Percentiles rank a stretch among this genome's conserved stretches.
phyloP scores from a whole-genome alignment of 2,888 invertebrate species.

The Drepanosiphum platanoidis region DNA sequence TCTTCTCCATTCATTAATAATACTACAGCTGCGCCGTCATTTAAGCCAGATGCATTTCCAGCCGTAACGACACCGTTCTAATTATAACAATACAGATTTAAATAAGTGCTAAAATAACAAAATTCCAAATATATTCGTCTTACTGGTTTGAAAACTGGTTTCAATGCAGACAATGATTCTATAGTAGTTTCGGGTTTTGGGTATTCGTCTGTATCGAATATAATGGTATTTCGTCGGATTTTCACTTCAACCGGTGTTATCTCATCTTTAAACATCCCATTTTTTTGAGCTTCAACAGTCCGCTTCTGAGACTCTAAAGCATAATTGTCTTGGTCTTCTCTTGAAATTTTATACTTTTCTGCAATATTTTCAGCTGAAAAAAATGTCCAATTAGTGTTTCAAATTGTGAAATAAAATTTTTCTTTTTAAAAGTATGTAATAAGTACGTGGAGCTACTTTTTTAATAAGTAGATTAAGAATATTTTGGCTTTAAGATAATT shows the following conservation, averaged over 20 bases:
- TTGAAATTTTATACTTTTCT: slow-evolving; percentile 73
- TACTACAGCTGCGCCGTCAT: slow-evolving; percentile 90
- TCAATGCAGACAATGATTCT: slow-evolving; percentile 73
- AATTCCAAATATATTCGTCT: slow-evolving; percentile 14
- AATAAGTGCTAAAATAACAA: background rate
- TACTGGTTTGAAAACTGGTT: slow-evolving; percentile 75
- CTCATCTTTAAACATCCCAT: slow-evolving; percentile 76
- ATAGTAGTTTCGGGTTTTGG: slow-evolving; percentile 74
- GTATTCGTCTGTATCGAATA: slow-evolving; percentile 76
- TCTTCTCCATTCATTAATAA: slow-evolving; percentile 76
- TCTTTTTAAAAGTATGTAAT: background rate
- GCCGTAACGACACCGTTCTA: slow-evolving; percentile 79
- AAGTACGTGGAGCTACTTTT: no score
- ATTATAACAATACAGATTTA: background rate
- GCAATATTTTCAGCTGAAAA: slow-evolving; percentile 80
- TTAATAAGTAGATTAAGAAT: no score
- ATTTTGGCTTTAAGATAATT: background rate
- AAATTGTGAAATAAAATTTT: no score
- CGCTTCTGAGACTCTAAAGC: slow-evolving; percentile 77
- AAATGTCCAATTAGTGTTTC: background rate
- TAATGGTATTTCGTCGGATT: slow-evolving; percentile 68
- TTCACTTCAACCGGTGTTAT: slow-evolving; percentile 75
- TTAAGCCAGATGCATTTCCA: slow-evolving; percentile 82
- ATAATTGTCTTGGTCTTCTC: slow-evolving; percentile 78
- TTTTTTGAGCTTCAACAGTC: slow-evolving; percentile 73